Evolutionary conservation across 2,888 invertebrate species (phyloP), one percentile per base, ranked within the genome.

Genomic region (Eilema caniola): DNA sequence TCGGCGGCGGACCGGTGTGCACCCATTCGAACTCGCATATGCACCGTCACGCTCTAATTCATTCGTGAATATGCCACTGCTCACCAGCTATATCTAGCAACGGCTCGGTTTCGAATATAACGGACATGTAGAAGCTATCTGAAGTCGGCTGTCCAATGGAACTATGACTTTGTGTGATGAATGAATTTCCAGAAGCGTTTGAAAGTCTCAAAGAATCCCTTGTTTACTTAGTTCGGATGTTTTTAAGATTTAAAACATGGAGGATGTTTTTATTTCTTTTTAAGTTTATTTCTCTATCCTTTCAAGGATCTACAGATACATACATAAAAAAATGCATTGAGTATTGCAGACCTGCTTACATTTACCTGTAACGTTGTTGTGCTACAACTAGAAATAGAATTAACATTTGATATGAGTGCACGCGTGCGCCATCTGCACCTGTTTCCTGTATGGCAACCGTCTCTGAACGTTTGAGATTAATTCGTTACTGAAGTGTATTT

Each of bases 1-100:
- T 62, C 47, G 53, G 41, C 47, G 7, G 33, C 3, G 3, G 28
- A 4, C 31, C 31, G 16, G 47, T 31, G 61, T 24, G 53, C 47
- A 7, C 53, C 62, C 16, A 53, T n/a, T n/a, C 53, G n/a, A 53
- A n/a, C 53, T 60, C 61, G 67, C 62, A 56, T 41, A 62, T 33
- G 57, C 41, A 63, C 56, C 24, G 56, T 65, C 65, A 61, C 53
- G 69, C 60, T 65, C 72, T 67, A 69, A 41, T 67, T 69, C 64
- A 59, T 59, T 10, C 56, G 63, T 28, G 24, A 63, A 69, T 63
- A 59, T 69, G 63, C 68, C 63, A 69, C 57, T 56, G 57, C 68
- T 68, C 25, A 63, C 41, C 63, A 63, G 63, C 59, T 47, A 63
- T 41, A 63, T 24, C 67, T n/a, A 53, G 23, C 47, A 53, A 62